Conservation (phyloP, 2,888 invertebrate genomes). For the Pseudoips prasinana region DNA sequence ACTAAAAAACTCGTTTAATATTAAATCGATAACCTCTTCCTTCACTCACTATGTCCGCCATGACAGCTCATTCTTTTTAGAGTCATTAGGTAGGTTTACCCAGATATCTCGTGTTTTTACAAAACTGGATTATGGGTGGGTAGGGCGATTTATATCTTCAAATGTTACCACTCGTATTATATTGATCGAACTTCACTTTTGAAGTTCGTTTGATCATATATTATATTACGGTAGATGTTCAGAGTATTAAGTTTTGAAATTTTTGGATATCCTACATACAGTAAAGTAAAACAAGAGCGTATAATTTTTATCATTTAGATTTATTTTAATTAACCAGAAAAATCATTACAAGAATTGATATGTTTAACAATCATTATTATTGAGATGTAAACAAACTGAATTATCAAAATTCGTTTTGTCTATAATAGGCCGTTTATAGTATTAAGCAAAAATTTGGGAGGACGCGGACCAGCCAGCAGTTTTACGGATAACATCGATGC, state of each 20-base stretch:
- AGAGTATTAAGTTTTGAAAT: conserved; percentile 1
- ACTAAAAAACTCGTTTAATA: no score
- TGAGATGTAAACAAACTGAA: conserved; percentile 1
- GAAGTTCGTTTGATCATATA: not conserved
- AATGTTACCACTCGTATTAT: not conserved
- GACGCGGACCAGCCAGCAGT: conserved; percentile 16
- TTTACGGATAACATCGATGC: conserved; percentile 11
- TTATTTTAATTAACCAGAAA: not conserved
- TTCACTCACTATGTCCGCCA: no score
- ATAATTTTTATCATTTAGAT: not conserved
- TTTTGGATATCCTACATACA: not conserved
- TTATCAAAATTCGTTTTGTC: not conserved
- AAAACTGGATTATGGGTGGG: not conserved
- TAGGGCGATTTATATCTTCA: not conserved
- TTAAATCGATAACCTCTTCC: no score
- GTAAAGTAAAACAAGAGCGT: conserved; percentile 2
- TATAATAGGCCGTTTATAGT: conserved; percentile 8
- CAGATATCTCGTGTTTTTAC: no score
- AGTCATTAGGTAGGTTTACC: no score
- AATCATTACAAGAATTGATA: no score
- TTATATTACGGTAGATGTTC: conserved; percentile 4
- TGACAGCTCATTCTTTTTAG: no score
- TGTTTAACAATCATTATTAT: not conserved
- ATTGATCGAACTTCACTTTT: not conserved
- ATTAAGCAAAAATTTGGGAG: conserved; percentile 14